These are phyloP conservation scores for Odontophorus gujanensis DNA, from an alignment of 2,113 vertebrate species.

Conservation along the genomic window DNA sequence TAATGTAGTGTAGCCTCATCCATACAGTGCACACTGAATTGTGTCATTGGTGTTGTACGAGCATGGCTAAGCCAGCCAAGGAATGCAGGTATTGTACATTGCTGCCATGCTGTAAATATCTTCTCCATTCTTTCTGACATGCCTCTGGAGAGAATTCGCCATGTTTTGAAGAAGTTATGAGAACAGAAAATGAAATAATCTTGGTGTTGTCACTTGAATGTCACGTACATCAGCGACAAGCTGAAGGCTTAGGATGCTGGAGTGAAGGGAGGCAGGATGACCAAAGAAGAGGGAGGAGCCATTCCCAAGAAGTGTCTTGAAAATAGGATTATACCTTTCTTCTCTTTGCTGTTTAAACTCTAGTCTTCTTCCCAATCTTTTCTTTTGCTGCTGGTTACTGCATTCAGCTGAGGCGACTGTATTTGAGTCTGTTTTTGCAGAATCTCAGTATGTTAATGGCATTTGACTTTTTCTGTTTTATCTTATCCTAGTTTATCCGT, in stretches of 20 bases:
- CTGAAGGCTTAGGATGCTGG: background rate
- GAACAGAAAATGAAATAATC: background rate
- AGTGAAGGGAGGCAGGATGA: background rate
- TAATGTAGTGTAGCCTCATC: background rate
- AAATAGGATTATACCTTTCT: background rate
- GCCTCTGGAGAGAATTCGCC: background rate
- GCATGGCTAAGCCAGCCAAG: background rate
- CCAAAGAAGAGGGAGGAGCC: background rate
- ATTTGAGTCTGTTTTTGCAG: background rate
- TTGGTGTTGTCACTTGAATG: background rate
- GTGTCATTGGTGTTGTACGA: background rate
- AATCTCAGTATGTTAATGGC: background rate
- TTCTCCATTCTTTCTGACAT: background rate
- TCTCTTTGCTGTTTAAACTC: background rate
- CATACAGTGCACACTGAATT: background rate
- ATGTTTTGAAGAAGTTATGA: background rate
- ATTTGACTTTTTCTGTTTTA: slow-evolving; percentile 40
- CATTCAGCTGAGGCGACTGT: background rate
- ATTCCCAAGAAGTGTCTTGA: background rate
- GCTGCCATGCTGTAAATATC: background rate
- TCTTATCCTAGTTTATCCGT: slow-evolving; percentile 91
- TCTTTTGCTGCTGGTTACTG: background rate
- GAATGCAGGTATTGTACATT: background rate
- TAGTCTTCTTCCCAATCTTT: background rate
- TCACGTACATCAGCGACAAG: background rate